Evolutionary conservation across 2,888 invertebrate species (phyloP).

Genomic region (Tetragonula carbonaria): DNA sequence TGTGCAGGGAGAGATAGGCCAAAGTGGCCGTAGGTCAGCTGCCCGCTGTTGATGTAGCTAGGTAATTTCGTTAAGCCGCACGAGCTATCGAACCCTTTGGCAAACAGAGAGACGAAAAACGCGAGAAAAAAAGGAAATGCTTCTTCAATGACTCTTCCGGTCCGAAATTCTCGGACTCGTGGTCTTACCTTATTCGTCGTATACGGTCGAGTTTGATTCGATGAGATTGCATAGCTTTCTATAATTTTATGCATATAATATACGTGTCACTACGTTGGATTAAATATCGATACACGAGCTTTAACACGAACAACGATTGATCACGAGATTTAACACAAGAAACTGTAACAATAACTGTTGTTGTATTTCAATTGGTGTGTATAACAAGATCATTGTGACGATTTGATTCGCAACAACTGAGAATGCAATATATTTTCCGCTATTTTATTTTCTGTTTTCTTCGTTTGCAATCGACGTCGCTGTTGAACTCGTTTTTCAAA

Average conservation of each 20-base stretch:
- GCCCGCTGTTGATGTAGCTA: conserved; percentile 23
- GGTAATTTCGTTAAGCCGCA: conserved; percentile 69
- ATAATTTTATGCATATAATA: not conserved
- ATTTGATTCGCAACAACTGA: no score
- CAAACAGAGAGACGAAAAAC: conserved; percentile 41
- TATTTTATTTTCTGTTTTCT: no score
- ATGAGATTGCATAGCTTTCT: not conserved
- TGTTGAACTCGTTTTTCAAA: no score
- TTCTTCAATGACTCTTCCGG: conserved; percentile 63
- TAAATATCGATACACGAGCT: no score
- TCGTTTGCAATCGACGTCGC: no score
- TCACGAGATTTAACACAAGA: no score
- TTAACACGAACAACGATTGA: no score
- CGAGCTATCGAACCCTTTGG: conserved; percentile 57
- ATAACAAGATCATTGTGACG: no score
- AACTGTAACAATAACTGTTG: no score
- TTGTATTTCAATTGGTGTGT: no score
- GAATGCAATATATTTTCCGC: no score
- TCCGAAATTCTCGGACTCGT: conserved; percentile 51
- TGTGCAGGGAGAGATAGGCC: conserved; percentile 9
- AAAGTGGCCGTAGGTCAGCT: conserved; percentile 17
- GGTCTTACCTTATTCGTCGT: no score
- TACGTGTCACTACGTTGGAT: not conserved
- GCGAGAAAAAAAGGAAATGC: conserved; percentile 48
- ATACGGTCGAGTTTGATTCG: not conserved